Base-by-base conservation (phyloP, 2,888 invertebrate genomes). In the Acheta domesticus region DNA sequence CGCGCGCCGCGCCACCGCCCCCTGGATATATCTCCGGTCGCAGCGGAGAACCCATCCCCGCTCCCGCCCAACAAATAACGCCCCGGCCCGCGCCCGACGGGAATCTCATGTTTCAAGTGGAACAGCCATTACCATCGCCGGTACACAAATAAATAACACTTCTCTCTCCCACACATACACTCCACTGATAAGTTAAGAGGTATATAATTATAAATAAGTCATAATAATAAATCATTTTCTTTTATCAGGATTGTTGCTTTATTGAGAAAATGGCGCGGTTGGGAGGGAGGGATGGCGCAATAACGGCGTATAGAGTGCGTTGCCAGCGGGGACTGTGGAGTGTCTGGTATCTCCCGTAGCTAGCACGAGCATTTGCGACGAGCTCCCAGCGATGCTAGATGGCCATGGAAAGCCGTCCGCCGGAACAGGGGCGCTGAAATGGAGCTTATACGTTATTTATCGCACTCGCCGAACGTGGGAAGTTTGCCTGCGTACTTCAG, bases 171-270 rank as follows among this genome's bases (percentile, higher is more conserved):
- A 11, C 62, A 62, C n/a, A 62, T n/a, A 62, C n/a, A n/a, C 14
- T n/a, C 62, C 14, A 62, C 62, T 62, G 62, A 62, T 62, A 62
- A 62, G 62, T 62, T 62, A 62, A n/a, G 62, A n/a, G 62, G 62
- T 62, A 14, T 62, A 62, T 62, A 62, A 62, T 62, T 62, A 62
- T 62, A 62, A 62, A 62, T 62, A 62, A 62, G 62, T 62, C 62
- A 14, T 62, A 19, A n/a, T 62, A 62, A n/a, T 62, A 62, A 62
- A 62, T 62, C 62, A 62, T 62, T 19, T 62, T 62, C n/a, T 62
- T 62, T 62, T 62, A 62, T 62, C 62, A 8, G 62, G 16, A n/a
- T 62, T 62, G 16, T 36, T n/a, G 62, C 16, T 62, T 62, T 62
- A 62, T 62, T 62, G 62, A n/a, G 62, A n/a, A 19, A 62, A n/a